Conservation (phyloP, 35 echinoderm and acorn worm species). For the Diadema setosum region DNA sequence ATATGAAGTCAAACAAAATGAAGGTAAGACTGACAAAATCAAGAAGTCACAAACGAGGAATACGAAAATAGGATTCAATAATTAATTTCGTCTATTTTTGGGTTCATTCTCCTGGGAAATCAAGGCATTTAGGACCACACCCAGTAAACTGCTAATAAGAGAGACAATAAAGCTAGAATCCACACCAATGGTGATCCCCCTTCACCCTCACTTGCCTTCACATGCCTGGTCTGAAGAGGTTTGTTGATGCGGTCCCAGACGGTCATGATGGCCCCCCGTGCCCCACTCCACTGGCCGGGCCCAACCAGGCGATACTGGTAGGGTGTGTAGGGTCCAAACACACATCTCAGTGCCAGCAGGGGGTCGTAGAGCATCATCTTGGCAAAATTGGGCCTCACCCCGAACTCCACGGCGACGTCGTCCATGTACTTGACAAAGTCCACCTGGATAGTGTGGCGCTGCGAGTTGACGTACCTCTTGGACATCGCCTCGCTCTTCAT, state of each 20-base stretch:
- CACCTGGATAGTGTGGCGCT: constrained; percentile 86
- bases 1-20: too few species aligned
- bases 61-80: too few species aligned
- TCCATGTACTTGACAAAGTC: constrained; percentile 81
- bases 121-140: too few species aligned
- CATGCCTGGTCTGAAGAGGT: constrained; percentile 49
- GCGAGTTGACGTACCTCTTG: constrained; percentile 60
- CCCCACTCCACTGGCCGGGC: constrained; percentile 85
- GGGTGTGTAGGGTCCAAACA: constrained; percentile 67
- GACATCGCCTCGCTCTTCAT: constrained; percentile 45
- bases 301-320: constrained; percentile 89
- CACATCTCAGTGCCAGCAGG: constrained; percentile 30
- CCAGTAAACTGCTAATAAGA: too few species aligned
- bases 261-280: constrained; percentile 59
- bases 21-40: too few species aligned
- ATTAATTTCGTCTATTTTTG: too few species aligned
- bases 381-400: constrained; percentile 68
- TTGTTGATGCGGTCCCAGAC: constrained; percentile 54
- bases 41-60: too few species aligned
- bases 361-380: constrained; percentile 61
- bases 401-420: constrained; percentile 61
- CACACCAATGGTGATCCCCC: too few species aligned
- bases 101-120: too few species aligned
- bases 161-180: too few species aligned
- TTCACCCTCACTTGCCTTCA: background rate